Percentiles rank a stretch among this genome's conserved stretches.
These are phyloP conservation scores for Lasioglossum villosulum DNA, from an alignment of 2,888 invertebrate genomes.

Conservation along the genomic window DNA sequence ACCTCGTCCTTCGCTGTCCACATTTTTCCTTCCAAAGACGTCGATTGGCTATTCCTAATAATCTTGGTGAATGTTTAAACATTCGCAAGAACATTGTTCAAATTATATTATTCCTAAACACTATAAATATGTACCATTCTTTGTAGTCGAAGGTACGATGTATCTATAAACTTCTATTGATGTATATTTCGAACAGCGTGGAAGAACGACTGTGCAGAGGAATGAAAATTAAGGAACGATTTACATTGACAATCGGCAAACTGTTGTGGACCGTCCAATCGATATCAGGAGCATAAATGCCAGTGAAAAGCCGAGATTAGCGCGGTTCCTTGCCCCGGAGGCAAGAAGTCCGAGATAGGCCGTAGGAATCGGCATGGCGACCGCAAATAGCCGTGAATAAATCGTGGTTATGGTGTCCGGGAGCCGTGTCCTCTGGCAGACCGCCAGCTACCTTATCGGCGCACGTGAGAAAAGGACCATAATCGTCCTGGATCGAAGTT, in stretches of 20 bases:
- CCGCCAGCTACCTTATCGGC: slow-evolving; percentile 40
- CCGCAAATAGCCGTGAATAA: slow-evolving; percentile 13
- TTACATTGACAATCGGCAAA: background rate
- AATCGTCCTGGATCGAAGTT: slow-evolving; percentile 25
- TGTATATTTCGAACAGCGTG: too few relatives aligned
- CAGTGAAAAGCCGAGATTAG: background rate
- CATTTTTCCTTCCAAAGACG: too few relatives aligned
- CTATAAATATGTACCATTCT: too few relatives aligned
- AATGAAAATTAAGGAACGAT: background rate
- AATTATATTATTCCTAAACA: too few relatives aligned
- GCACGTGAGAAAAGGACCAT: slow-evolving; percentile 25
- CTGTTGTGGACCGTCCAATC: background rate
- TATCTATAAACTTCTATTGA: too few relatives aligned
- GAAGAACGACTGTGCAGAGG: background rate
- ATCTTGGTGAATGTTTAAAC: too few relatives aligned
- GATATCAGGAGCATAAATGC: background rate
- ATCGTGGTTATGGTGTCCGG: slow-evolving; percentile 12
- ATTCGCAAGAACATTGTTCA: too few relatives aligned
- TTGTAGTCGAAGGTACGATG: too few relatives aligned
- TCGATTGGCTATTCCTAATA: too few relatives aligned
- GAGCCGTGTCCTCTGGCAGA: slow-evolving; percentile 30
- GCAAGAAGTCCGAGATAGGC: background rate
- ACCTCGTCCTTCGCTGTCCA: too few relatives aligned
- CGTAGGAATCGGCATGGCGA: slow-evolving; percentile 2
- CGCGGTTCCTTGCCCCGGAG: background rate